Percentiles rank a stretch among this genome's conserved stretches.
Evolutionary conservation across 2,797 vertebrate genomes (phyloP).

Genomic region (Masticophis lateralis): DNA sequence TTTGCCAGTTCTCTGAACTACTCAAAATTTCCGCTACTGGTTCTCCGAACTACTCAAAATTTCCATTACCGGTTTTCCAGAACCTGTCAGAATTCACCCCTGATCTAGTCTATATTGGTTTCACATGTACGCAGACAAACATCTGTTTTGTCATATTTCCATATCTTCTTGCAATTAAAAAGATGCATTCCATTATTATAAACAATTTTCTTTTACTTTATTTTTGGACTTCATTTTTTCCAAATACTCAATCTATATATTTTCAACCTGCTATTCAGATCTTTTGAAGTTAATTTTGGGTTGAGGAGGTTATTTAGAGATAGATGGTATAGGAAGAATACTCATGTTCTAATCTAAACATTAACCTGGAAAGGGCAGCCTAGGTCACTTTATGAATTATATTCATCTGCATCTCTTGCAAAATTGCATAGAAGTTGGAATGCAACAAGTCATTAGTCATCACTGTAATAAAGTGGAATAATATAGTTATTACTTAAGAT

Average conservation of each 20-base stretch:
- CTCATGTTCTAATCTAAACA: not conserved
- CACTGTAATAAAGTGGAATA: not conserved
- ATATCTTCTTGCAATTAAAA: not conserved
- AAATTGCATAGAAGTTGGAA: not conserved
- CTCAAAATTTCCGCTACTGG: too few relatives aligned
- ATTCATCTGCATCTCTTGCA: not conserved
- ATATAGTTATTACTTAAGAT: not conserved
- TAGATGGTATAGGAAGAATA: not conserved
- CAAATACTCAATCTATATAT: not conserved
- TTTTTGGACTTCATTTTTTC: not conserved
- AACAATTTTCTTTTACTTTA: not conserved
- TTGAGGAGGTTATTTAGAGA: not conserved
- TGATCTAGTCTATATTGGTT: not conserved
- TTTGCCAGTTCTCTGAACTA: too few relatives aligned
- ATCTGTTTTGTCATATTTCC: not conserved
- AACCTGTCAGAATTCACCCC: too few relatives aligned
- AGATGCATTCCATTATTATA: not conserved
- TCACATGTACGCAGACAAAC: not conserved
- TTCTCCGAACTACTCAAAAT: too few relatives aligned
- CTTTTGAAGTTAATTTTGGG: not conserved
- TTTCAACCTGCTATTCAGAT: not conserved
- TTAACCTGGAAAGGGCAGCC: not conserved
- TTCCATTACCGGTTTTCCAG: too few relatives aligned
- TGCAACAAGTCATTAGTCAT: not conserved
- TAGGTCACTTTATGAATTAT: not conserved